Evolutionary conservation across 2,888 invertebrate genomes (phyloP), one percentile per base, ranked within the genome.

Genomic region (Apocheima hispidaria): DNA sequence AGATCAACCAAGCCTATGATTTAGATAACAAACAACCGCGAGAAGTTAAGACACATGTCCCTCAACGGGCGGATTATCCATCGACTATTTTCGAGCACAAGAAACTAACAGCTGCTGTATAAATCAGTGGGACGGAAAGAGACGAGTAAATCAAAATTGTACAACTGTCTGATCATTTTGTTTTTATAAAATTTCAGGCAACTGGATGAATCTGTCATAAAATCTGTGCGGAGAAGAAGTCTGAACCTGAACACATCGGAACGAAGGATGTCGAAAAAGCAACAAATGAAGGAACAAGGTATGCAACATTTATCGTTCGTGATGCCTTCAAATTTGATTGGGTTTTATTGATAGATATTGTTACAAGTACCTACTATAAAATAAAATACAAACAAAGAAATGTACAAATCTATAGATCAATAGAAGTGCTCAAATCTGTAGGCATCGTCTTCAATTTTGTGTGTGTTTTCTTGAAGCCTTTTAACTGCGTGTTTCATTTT

Each of bases 211-310:
- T 94, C 94, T 4, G 88, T 94, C 66, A 94, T 97, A 71, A 96
- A 95, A 86, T 96, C 96, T 1, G 93, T 97, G 41, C 93, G 96
- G 56, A 95, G 84, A 54, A 81, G 92, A 72, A 89, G 86, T 64
- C 73, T 86, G 3, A 87, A 83, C 65, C 64, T 87, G 53, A 91
- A 94, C 56, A 82, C 89, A 0, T 94, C 95, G 43, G 97, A 96
- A 73, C 92, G 96, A 55, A 93, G 98, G 68, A 97, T 97, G 85
- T 97, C 97, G 38, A 92, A 88, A 68, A 90, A 86, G 69, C 83
- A 83, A 65, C 84, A 83, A 69, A 77, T 80, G 75, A 96, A 95
- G 78, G 97, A 97, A 65, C 97, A 97, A 72, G 98, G 98, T 72
- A 7, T 26, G 30, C 26, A 26, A 41, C 1, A 14, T 26, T 26